Evolutionary conservation across 2,888 invertebrate genomes (phyloP).

Genomic region (Lithophane leautieri): DNA sequence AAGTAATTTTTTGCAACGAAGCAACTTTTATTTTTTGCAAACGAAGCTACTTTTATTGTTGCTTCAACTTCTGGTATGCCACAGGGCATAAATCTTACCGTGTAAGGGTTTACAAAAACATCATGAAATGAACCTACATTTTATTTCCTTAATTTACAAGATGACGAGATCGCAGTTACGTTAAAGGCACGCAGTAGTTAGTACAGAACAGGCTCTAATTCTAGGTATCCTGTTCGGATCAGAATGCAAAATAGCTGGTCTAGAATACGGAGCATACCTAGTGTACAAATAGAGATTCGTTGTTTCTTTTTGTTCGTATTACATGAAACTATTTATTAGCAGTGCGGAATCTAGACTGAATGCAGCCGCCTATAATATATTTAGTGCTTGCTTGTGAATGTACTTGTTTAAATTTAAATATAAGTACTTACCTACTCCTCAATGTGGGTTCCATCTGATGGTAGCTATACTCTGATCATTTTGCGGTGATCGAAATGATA

Average conservation of each 20-base stretch:
- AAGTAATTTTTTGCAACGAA: no score
- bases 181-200: not conserved
- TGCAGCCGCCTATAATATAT: conserved; percentile 45
- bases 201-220: conserved; percentile 23
- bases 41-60: not conserved
- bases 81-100: not conserved
- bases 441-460: not conserved
- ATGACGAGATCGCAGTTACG: conserved; percentile 12
- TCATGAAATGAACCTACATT: not conserved
- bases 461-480: not conserved
- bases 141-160: not conserved
- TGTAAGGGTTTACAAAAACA: not conserved
- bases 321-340: conserved; percentile 60
- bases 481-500: not conserved
- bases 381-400: conserved; percentile 21
- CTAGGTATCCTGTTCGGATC: conserved; percentile 40
- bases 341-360: conserved; percentile 60
- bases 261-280: conserved; percentile 59
- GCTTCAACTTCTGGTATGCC: not conserved
- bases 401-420: conserved; percentile 8
- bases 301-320: conserved; percentile 52
- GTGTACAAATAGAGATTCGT: conserved; percentile 55
- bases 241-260: conserved; percentile 57
- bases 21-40: not conserved
- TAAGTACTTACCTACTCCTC: not conserved